Evolutionary conservation across 2,797 vertebrate species (phyloP).

Genomic region (Rhabdophis nuchalis): DNA sequence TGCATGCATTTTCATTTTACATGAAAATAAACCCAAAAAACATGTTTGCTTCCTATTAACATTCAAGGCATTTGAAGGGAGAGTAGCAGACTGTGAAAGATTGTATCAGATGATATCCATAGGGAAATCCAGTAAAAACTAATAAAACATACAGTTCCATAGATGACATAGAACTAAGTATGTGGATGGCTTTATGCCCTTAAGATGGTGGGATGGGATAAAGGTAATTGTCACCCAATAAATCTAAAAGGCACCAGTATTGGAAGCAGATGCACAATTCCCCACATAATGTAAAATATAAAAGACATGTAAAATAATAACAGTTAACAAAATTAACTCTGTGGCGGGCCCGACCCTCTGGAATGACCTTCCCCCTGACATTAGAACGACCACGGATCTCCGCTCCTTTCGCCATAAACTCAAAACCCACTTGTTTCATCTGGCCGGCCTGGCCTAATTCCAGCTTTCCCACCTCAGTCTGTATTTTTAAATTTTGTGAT

Average conservation of each 20-base stretch:
- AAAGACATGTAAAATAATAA: not conserved
- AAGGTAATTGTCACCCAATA: not conserved
- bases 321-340: not conserved
- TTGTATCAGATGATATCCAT: not conserved
- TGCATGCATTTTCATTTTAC: not conserved
- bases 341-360: too few species aligned
- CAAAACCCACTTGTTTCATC: too few species aligned
- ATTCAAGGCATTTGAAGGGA: not conserved
- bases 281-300: not conserved
- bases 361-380: too few species aligned
- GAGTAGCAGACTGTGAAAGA: not conserved
- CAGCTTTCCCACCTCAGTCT: too few species aligned
- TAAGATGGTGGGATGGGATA: not conserved
- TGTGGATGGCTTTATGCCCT: not conserved
- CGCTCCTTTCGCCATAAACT: too few species aligned
- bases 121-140: not conserved
- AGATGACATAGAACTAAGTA: not conserved
- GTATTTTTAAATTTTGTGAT: too few species aligned
- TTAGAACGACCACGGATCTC: too few species aligned
- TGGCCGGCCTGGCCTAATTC: too few species aligned
- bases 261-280: not conserved
- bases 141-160: not conserved
- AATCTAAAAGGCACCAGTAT: not conserved
- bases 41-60: not conserved
- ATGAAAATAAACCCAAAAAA: not conserved